Conservation (phyloP, 2,113 vertebrate genomes). For the Abramis brama region DNA sequence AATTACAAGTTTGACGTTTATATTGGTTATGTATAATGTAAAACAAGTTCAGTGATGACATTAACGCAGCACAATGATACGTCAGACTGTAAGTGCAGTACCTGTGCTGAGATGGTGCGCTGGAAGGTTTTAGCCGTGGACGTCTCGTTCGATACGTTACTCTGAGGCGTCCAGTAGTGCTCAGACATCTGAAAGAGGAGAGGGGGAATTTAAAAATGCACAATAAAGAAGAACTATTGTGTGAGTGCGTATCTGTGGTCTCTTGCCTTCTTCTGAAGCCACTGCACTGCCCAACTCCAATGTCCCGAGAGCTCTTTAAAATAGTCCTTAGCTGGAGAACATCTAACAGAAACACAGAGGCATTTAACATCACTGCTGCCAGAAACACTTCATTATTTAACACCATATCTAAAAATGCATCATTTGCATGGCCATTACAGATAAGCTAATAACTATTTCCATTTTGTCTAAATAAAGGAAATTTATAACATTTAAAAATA, state of each 20-base stretch:
- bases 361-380: not conserved
- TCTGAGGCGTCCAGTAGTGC: conserved; percentile 98
- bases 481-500: not conserved
- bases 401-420: not conserved
- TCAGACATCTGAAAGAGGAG: conserved; percentile 90
- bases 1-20: not conserved
- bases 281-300: conserved; percentile 99
- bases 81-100: conserved; percentile 57
- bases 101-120: conserved; percentile 98
- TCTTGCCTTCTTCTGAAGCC: conserved; percentile 94
- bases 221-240: not conserved
- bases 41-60: not conserved
- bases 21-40: not conserved
- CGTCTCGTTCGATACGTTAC: conserved; percentile 97
- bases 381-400: not conserved
- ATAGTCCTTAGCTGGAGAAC: conserved; percentile 94
- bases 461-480: not conserved
- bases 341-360: conserved; percentile 75
- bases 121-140: conserved; percentile 99
- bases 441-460: not conserved
- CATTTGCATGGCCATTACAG: not conserved
- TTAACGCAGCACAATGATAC: too few relatives aligned
- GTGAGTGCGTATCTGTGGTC: not conserved
- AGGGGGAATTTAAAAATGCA: conserved; percentile 10
- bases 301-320: conserved; percentile 97